Percentiles rank a stretch among this genome's conserved stretches.
These are phyloP conservation scores for Embiotoca jacksoni DNA, from an alignment of 2,113 vertebrate species.

Conservation along the genomic window DNA sequence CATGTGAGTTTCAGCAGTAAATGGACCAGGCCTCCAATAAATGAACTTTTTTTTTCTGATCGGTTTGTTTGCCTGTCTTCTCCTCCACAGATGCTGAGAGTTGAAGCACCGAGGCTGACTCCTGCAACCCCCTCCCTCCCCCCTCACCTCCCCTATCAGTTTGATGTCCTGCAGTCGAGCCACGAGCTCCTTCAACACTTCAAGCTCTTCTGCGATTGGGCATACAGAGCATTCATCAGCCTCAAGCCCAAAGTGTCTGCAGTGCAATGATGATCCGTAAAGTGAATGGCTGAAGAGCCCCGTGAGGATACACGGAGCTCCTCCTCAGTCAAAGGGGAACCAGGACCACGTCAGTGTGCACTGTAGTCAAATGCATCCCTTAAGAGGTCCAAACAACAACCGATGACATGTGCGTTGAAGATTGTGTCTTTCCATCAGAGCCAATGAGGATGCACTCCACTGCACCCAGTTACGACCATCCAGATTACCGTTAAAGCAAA, in stretches of 20 bases:
- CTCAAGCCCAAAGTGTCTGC: constrained; percentile 81
- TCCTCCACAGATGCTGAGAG: constrained; percentile 78
- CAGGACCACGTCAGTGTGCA: constrained; percentile 57
- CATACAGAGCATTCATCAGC: constrained; percentile 82
- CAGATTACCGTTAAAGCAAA: constrained; percentile 34
- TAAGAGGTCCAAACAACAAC: constrained; percentile 48
- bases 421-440: constrained; percentile 62
- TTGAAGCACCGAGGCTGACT: constrained; percentile 74
- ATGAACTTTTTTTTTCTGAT: neutral
- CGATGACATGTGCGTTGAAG: constrained; percentile 58
- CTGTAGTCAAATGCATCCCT: constrained; percentile 61
- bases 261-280: constrained; percentile 65
- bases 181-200: constrained; percentile 86
- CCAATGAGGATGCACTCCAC: constrained; percentile 56
- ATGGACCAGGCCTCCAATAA: no score
- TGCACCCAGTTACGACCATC: constrained; percentile 59
- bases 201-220: constrained; percentile 86
- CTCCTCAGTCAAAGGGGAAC: constrained; percentile 45
- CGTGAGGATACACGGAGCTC: constrained; percentile 27
- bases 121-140: constrained; percentile 75
- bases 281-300: constrained; percentile 35
- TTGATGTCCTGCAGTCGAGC: constrained; percentile 82
- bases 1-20: no score
- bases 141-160: constrained; percentile 67
- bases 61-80: neutral